Evolutionary conservation across 2,113 vertebrate genomes (phyloP), one percentile per base, ranked within the genome.

Genomic region (Coptodon bakossiorum): DNA sequence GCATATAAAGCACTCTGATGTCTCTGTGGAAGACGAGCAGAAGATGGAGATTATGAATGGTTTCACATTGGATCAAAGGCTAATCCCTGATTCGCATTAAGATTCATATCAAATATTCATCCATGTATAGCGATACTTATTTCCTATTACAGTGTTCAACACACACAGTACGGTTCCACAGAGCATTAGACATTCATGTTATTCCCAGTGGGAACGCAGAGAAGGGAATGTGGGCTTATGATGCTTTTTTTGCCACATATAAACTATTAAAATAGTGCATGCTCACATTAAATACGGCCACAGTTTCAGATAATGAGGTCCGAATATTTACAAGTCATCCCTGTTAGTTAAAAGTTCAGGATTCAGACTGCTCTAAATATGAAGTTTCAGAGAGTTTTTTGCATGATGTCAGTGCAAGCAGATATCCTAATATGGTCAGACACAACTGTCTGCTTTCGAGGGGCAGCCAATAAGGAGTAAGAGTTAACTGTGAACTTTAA

Each of bases 1-100:
- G 95, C 97, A 98, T 93, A 98, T 97, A 95, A 97, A 98, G 92
- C 96, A 97, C 95, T 97, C 96, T 80, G 96, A 96, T 90, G 90
- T 91, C 86, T 97, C 97, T 97, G 96, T 92, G 95, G 96, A 96
- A 96, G 80, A 85, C 27, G 53, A 91, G 48, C 22, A 85, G 29
- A 54, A 88, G 81, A 83, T 24, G 19, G 50, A 87, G 83, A 83
- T 91, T 61, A 86, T 17, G 10, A 86, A 40, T 12, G 59, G 27
- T 71, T 89, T 88, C 34, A 91, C 81, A 45, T 19, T 24, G 27
- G 79, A 81, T 86, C 54, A 85, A 63, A 89, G 48, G 63, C 53
- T 53, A 24, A 86, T 80, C 24, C 31, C 24, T 38, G 34, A 83
- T 81, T 73, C 14, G 38, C 7, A 6, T 38, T 50, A 43, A 78